phyloP scores from a whole-genome alignment of 2,797 vertebrate genomes.

The Smutsia gigantea region DNA sequence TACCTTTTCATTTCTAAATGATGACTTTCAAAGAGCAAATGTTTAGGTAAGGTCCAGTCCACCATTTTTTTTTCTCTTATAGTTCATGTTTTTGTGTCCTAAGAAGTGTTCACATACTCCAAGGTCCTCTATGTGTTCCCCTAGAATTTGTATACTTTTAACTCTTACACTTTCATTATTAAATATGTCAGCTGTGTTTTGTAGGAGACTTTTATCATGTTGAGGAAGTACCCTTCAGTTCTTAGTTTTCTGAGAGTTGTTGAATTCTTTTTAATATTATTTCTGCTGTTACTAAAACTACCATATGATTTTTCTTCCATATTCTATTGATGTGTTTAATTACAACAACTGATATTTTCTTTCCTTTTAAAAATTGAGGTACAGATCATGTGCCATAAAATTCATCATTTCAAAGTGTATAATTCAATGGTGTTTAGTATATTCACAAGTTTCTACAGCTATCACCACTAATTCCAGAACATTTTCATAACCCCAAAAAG shows the following conservation, averaged over 20 bases:
- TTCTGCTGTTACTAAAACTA: not conserved
- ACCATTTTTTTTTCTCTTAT: not conserved
- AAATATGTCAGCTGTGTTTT: not conserved
- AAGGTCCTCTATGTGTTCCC: not conserved
- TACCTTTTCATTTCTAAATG: constrained; percentile 24
- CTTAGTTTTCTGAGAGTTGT: not conserved
- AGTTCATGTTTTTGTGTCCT: not conserved
- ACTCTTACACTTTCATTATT: not conserved
- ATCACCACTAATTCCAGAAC: not conserved
- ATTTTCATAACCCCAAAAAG: not conserved
- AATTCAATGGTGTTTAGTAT: not conserved
- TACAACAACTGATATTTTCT: not conserved
- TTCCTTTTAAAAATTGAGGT: not conserved
- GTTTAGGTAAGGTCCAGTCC: not conserved
- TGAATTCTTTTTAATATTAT: not conserved
- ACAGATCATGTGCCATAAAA: not conserved
- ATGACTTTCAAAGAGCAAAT: not conserved
- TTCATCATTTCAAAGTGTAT: not conserved
- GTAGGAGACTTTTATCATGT: not conserved
- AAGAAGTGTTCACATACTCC: not conserved
- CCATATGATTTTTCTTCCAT: not conserved
- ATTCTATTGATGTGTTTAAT: not conserved
- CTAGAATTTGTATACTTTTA: not conserved
- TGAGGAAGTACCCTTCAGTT: not conserved
- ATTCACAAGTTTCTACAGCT: not conserved